phyloP scores from a whole-genome alignment of 2,888 invertebrate species.

The Marronus borbonicus region DNA sequence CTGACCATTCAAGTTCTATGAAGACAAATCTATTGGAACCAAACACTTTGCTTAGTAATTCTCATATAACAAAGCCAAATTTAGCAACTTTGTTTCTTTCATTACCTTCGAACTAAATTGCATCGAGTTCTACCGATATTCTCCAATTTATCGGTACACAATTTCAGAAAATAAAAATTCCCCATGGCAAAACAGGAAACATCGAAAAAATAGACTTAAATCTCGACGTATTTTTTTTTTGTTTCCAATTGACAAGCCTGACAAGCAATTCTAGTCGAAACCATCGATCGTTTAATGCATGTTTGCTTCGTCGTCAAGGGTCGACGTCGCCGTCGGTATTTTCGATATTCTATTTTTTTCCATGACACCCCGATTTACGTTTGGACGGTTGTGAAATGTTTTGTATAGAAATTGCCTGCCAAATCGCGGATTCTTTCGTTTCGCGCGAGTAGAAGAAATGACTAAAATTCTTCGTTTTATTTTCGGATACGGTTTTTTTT shows the following conservation, averaged over 20 bases:
- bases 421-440: not conserved
- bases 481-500: no score
- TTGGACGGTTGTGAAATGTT: slow-evolving; percentile 2
- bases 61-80: no score
- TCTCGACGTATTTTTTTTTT: not conserved
- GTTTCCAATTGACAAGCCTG: not conserved
- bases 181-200: not conserved
- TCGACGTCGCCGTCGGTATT: not conserved
- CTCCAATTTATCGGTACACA: no score
- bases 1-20: no score
- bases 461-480: no score
- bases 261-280: slow-evolving; percentile 18
- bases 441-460: not conserved
- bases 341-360: slow-evolving; percentile 11
- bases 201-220: not conserved
- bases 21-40: no score
- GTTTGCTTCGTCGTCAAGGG: slow-evolving; percentile 15
- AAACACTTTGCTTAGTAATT: no score
- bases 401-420: slow-evolving; percentile 23
- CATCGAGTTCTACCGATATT: no score
- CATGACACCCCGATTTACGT: slow-evolving; percentile 16
- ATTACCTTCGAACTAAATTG: no score
- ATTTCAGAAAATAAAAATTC: not conserved
- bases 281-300: slow-evolving; percentile 6
- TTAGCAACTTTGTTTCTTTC: no score